phyloP scores from a whole-genome alignment of 2,113 vertebrate genomes.

The Tichodroma muraria region DNA sequence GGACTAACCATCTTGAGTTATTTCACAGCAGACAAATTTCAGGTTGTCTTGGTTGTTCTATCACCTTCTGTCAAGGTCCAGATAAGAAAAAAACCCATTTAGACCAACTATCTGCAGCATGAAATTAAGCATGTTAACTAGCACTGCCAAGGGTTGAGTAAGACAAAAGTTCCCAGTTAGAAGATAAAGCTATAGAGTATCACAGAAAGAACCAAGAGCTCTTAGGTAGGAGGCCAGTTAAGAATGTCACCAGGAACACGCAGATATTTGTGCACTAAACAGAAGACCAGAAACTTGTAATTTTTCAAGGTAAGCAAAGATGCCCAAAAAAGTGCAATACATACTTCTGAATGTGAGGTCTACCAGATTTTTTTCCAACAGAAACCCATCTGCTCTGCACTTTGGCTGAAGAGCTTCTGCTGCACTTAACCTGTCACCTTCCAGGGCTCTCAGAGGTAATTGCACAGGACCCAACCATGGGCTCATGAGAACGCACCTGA shows the following conservation, averaged over 20 bases:
- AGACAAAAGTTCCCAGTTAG: not conserved
- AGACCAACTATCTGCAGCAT: not conserved
- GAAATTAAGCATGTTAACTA: not conserved
- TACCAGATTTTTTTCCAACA: not conserved
- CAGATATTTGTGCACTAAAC: not conserved
- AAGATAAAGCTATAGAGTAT: not conserved
- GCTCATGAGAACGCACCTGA: not conserved
- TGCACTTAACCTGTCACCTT: conserved; percentile 7
- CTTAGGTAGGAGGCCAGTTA: not conserved
- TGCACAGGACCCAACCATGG: not conserved
- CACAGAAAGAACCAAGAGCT: not conserved
- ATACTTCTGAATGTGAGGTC: not conserved
- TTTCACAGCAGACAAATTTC: not conserved
- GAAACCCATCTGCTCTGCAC: not conserved
- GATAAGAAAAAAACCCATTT: not conserved
- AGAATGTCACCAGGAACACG: too few relatives aligned
- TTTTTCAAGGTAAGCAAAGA: not conserved
- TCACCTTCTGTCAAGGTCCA: not conserved
- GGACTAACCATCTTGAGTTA: not conserved
- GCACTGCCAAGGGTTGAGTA: not conserved
- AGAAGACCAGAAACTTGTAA: not conserved
- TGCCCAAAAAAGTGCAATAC: not conserved
- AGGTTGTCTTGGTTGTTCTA: not conserved
- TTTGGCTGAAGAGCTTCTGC: not conserved
- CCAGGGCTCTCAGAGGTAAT: not conserved